Conservation (phyloP, 2,888 invertebrate species). For the Nemurella pictetii region DNA sequence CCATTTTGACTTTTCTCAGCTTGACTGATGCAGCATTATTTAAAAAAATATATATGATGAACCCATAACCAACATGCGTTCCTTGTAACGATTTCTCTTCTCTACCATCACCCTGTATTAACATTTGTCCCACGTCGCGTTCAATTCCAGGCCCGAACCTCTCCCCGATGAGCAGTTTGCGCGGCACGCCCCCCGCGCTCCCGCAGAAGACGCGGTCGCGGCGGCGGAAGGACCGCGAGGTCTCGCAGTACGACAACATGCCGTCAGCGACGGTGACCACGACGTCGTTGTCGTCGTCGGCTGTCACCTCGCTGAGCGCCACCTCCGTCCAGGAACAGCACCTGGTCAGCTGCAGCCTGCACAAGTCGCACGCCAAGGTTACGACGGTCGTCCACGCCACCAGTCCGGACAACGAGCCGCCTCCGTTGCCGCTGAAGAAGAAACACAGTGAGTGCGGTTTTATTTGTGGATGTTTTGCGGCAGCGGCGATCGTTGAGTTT, state of each 20-base stretch:
- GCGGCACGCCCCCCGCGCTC: conserved; percentile 59
- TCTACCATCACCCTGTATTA: too few relatives aligned
- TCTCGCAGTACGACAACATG: conserved; percentile 74
- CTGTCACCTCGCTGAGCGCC: neutral
- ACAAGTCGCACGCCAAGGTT: conserved; percentile 50
- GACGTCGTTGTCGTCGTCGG: neutral
- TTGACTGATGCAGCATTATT: too few relatives aligned
- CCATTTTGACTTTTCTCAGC: too few relatives aligned
- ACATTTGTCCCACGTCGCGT: too few relatives aligned
- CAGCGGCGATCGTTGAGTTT: too few relatives aligned
- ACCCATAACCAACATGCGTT: too few relatives aligned
- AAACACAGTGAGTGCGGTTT: conserved; percentile 93
- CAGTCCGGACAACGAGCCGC: conserved; percentile 65
- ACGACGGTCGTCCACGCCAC: conserved; percentile 43
- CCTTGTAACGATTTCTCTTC: too few relatives aligned
- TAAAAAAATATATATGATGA: too few relatives aligned
- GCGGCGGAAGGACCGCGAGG: conserved; percentile 58
- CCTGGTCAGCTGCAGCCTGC: conserved; percentile 49
- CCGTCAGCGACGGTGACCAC: conserved; percentile 46
- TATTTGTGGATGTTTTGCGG: too few relatives aligned
- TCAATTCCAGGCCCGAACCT: neutral
- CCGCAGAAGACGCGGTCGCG: conserved; percentile 63
- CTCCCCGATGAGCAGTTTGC: conserved; percentile 1
- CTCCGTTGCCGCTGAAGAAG: conserved; percentile 90
- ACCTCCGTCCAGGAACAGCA: conserved; percentile 1